Conservation (phyloP, 2,113 vertebrate genomes). For the Megaceryle maxima region DNA sequence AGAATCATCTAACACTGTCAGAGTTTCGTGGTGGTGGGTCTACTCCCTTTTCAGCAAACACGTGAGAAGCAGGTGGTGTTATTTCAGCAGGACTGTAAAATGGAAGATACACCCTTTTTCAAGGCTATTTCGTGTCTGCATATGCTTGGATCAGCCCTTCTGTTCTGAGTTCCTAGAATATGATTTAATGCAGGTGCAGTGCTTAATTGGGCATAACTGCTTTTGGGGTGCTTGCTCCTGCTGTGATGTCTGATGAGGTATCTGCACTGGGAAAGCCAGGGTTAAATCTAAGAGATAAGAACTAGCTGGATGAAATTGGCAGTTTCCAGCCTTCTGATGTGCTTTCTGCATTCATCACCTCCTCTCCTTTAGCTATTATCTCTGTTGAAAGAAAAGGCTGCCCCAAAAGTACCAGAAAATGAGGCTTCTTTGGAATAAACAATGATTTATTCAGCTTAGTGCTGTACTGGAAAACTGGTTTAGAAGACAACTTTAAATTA, state of each 20-base stretch:
- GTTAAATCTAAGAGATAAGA: not conserved
- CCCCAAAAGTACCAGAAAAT: not conserved
- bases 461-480: not conserved
- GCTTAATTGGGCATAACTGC: not conserved
- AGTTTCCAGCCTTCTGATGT: not conserved
- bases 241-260: not conserved
- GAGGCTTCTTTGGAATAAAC: not conserved
- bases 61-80: not conserved
- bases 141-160: not conserved
- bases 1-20: not conserved
- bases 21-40: not conserved
- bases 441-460: not conserved
- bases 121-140: not conserved
- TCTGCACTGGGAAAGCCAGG: not conserved
- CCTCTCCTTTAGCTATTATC: fast-evolving
- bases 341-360: not conserved
- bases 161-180: not conserved
- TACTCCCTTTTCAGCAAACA: not conserved
- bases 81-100: not conserved
- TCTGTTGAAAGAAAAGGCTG: not conserved
- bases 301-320: not conserved
- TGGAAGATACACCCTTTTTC: not conserved
- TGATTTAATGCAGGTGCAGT: not conserved
- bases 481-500: not conserved
- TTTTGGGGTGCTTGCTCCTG: not conserved